These are phyloP conservation scores for Enteromius paludinosus DNA, from an alignment of 2,797 vertebrate species.

Conservation along the genomic window DNA sequence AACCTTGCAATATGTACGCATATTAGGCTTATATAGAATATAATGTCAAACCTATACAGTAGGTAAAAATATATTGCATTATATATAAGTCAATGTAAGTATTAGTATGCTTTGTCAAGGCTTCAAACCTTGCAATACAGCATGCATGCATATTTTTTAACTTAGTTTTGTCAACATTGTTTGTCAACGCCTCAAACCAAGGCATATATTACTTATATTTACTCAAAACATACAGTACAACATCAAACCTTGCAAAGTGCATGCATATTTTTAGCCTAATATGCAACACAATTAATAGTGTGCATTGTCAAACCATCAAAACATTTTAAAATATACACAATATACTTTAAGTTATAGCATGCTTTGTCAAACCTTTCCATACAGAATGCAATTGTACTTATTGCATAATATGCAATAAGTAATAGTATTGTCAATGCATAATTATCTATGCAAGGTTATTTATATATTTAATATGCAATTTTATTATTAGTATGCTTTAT, in stretches of 20 bases:
- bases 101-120: background rate
- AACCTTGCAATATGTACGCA: background rate
- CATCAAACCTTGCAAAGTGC: background rate
- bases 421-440: background rate
- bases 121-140: background rate
- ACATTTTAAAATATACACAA: background rate
- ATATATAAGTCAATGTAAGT: background rate
- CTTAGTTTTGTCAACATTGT: background rate
- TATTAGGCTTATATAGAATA: background rate
- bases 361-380: background rate
- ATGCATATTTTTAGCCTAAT: background rate
- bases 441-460: background rate
- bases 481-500: background rate
- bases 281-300: background rate
- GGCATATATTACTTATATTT: background rate
- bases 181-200: background rate
- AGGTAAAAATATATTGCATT: background rate
- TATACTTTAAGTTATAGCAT: background rate
- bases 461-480: background rate
- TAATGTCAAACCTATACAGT: background rate
- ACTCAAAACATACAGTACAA: background rate
- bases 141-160: background rate
- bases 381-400: background rate
- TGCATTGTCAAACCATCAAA: background rate
- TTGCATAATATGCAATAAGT: background rate